Percentiles rank a stretch among this genome's conserved stretches.
These are phyloP conservation scores for Notarius lentiginosus DNA, from an alignment of 2,113 vertebrate species.

Conservation along the genomic window DNA sequence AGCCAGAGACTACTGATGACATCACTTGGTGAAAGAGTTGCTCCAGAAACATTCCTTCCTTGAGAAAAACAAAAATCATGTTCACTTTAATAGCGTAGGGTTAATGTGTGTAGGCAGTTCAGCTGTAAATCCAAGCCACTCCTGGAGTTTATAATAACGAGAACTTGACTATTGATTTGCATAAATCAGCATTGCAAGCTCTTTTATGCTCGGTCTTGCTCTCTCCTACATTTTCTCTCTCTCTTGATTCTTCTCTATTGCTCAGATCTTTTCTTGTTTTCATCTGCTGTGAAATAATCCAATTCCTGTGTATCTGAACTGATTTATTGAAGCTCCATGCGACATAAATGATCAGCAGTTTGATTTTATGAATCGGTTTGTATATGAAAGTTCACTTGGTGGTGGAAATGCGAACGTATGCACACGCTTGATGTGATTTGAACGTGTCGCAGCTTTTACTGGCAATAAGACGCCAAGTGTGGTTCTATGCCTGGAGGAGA, in stretches of 20 bases:
- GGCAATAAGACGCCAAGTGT: background rate
- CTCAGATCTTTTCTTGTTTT: background rate
- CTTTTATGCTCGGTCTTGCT: background rate
- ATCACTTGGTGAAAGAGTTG: background rate
- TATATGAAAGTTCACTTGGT: background rate
- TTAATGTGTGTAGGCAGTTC: background rate
- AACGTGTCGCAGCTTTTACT: conserved; percentile 7
- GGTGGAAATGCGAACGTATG: background rate
- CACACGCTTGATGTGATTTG: background rate
- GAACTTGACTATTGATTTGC: background rate
- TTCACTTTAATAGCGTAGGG: background rate
- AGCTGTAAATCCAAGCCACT: too few species aligned
- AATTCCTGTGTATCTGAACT: background rate
- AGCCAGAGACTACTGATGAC: background rate
- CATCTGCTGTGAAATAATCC: background rate
- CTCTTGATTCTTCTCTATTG: background rate
- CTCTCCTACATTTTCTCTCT: background rate
- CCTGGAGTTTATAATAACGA: background rate
- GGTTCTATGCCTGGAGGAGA: background rate
- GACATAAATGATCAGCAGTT: background rate
- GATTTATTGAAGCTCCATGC: background rate
- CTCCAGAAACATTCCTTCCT: background rate
- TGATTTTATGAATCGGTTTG: background rate
- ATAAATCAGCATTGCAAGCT: background rate
- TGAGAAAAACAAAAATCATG: background rate